phyloP scores from a whole-genome alignment of 2,888 invertebrate species.

The Fissipunctia ypsillon region DNA sequence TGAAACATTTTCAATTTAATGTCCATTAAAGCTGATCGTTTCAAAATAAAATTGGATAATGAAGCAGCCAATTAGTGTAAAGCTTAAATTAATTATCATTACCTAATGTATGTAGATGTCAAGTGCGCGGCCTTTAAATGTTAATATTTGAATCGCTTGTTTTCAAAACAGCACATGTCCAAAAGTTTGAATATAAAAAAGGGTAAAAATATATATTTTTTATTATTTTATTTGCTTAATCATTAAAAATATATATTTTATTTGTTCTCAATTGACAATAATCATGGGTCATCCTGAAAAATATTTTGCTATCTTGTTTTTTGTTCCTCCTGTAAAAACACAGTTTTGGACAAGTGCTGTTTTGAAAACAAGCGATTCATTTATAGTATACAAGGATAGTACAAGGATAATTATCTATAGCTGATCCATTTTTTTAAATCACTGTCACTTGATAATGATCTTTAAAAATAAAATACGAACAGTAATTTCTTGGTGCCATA shows the following conservation, averaged over 20 bases:
- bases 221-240: too few relatives aligned
- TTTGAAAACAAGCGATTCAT: too few relatives aligned
- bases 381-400: neutral
- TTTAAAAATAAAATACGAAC: neutral
- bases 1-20: constrained; percentile 29
- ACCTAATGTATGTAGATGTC: neutral
- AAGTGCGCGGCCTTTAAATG: neutral
- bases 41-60: constrained; percentile 30
- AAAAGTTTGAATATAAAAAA: too few relatives aligned
- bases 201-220: too few relatives aligned
- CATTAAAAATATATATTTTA: too few relatives aligned
- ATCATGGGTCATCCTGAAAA: too few relatives aligned
- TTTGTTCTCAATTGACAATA: too few relatives aligned
- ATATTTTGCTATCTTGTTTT: too few relatives aligned
- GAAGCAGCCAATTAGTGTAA: constrained; percentile 15
- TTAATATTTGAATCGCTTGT: too few relatives aligned
- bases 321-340: too few relatives aligned
- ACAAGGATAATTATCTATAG: neutral
- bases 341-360: too few relatives aligned
- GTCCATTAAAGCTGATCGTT: neutral
- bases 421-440: neutral
- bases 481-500: constrained; percentile 76
- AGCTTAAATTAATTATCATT: constrained; percentile 13
- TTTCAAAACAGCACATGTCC: too few relatives aligned
- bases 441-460: neutral